Percentiles rank a stretch among this genome's conserved stretches.
Conservation (phyloP, 2,113 vertebrate species). For the Smithornis capensis region DNA sequence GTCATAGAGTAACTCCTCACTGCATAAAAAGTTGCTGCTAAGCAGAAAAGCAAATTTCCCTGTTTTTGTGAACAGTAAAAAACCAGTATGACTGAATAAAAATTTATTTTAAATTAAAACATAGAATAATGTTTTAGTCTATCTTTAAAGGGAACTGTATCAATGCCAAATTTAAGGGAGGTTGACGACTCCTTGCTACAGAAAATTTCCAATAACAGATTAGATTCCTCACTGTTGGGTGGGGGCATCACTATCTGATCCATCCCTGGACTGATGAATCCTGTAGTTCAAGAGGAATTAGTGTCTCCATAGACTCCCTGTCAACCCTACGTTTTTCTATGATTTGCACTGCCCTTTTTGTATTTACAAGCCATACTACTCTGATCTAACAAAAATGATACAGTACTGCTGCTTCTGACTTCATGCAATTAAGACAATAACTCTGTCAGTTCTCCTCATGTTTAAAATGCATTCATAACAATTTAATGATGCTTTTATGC, state of each 20-base stretch:
- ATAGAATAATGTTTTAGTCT: not conserved
- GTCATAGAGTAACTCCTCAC: not conserved
- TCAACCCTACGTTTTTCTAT: not conserved
- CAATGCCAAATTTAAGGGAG: not conserved
- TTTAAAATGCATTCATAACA: not conserved
- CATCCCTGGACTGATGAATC: not conserved
- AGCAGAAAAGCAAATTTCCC: not conserved
- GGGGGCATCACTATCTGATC: not conserved
- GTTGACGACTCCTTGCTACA: not conserved
- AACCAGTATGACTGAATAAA: not conserved
- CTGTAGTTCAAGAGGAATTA: not conserved
- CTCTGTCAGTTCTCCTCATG: not conserved
- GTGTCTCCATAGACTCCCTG: not conserved
- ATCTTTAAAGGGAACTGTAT: not conserved
- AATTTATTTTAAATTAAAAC: not conserved
- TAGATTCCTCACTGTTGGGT: not conserved
- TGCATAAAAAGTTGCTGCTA: not conserved
- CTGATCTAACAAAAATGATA: not conserved
- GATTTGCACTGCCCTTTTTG: not conserved
- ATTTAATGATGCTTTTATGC: not conserved
- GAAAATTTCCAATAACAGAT: not conserved
- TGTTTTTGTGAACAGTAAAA: not conserved
- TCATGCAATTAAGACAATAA: not conserved
- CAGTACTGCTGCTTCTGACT: not conserved
- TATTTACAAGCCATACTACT: not conserved